Evolutionary conservation across 2,888 invertebrate genomes (phyloP).

Genomic region (Parapristionchus giblindavisi): DNA sequence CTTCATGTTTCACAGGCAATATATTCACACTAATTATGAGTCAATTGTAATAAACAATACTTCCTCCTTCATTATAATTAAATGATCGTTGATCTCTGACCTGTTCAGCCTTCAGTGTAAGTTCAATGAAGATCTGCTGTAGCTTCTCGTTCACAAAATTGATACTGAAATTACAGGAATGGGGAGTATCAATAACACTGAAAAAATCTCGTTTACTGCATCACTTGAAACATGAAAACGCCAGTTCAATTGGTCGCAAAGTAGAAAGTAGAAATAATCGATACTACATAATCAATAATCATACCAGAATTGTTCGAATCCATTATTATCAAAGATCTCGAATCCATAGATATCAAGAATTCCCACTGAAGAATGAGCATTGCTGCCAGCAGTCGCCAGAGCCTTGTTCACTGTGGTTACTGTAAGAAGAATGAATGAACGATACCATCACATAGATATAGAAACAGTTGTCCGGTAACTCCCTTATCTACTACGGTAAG

Average conservation of each 20-base stretch:
- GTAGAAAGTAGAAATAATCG: background rate
- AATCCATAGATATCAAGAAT: constrained; percentile 81
- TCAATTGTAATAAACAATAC: too few species aligned
- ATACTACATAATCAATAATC: background rate
- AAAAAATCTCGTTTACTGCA: too few species aligned
- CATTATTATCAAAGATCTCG: constrained; percentile 79
- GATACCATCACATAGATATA: too few species aligned
- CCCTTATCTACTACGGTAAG: too few species aligned
- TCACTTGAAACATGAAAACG: too few species aligned
- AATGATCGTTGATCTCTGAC: constrained; percentile 29
- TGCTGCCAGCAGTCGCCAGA: constrained; percentile 72
- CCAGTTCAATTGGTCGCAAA: too few species aligned
- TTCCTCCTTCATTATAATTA: too few species aligned
- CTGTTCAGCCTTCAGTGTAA: constrained; percentile 78
- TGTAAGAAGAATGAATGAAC: too few species aligned
- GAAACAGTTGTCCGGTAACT: too few species aligned
- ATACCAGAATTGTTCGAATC: constrained; percentile 78
- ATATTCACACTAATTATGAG: too few species aligned
- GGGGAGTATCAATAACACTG: too few species aligned
- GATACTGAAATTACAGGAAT: constrained; percentile 75
- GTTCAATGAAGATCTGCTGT: constrained; percentile 80
- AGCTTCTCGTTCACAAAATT: constrained; percentile 81
- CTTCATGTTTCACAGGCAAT: too few species aligned
- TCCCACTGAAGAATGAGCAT: constrained; percentile 73
- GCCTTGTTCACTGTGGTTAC: constrained; percentile 75